Evolutionary conservation across 2,113 vertebrate genomes (phyloP), one percentile per base, ranked within the genome.

Genomic region (Rhabdomys dilectus): DNA sequence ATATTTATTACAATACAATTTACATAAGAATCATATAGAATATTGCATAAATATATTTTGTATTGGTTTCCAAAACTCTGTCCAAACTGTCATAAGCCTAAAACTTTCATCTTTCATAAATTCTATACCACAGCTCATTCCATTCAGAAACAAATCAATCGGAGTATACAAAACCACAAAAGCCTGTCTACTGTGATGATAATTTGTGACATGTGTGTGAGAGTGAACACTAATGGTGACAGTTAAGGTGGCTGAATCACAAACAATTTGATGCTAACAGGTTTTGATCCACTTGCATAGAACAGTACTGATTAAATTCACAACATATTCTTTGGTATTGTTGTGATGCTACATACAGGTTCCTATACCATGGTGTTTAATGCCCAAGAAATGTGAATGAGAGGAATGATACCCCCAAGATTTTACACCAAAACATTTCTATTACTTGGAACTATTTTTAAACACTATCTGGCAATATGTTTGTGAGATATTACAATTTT

Each of bases 401-500:
- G 42, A 81, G 34, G 53, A 87, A 66, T 15, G 34, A 16, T 48
- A 11, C 48, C 88, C 34, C 12, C 17, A 53, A 66, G 34, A 76
- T 90, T 95, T 95, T 81, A 91, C 86, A 77, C 92, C 80, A 48
- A 88, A 95, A 15, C 9, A 45, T 12, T 92, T 94, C 58, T 56
- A 53, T 96, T 68, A 77, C 58, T 88, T 60, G 19, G 36, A 21
- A 92, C 15, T 96, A 81, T 88, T 97, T 97, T 96, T 95, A 89
- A 96, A 95, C 10, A 60, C 45, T 86, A 48, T 91, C 89, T 96
- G 39, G 53, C 88, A 97, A 87, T 96, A 93, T 96, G 85, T 77
- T 97, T 92, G 75, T 92, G 86, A 91, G 75, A 93, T 80, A 84
- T 64, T 97, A 94, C 39, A 39, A 80, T 94, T 96, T 96, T 96